Base-by-base conservation (phyloP, 2,888 invertebrate genomes). In the Sabellastarte sp. region DNA sequence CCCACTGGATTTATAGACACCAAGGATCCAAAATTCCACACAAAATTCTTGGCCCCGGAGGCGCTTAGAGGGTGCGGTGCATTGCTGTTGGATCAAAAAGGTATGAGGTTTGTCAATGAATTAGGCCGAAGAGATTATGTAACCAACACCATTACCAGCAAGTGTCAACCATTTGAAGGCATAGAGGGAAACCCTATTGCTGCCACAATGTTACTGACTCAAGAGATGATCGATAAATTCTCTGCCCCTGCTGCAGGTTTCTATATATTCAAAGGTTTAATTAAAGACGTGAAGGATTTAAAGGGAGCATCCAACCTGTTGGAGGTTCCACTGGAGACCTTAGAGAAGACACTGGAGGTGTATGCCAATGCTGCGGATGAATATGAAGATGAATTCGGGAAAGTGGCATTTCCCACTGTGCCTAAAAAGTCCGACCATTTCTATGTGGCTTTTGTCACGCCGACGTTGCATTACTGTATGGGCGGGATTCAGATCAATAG, bases 391-490 rank as follows among this genome's bases (percentile, higher is more conserved):
- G 61, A 63, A 41, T 70, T 67, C 58, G 66, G 67, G 1, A 70
- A 70, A 32, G 41, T 30, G 20, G 64, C 53, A n/a, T 70, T 70
- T 51, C 67, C 68, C 1, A 57, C 61, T n/a, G 28, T 55, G 15
- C 63, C 59, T 32, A 30, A 32, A 24, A 63, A 63, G 4, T 53
- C 61, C n/a, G 69, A 70, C 31, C 63, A 64, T 28, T 70, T 63
- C 60, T 65, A 53, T 32, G 20, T 70, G 15, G 64, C 69, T 2
- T 71, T 53, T 32, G 51, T 71, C 15, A 70, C 71, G 20, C 71
- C 71, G 3, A 59, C 67, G 2, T 52, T 71, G 3, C 71, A 71
- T 51, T 71, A 71, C 63, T 71, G 70, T 66, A 71, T 71, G 71
- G 71, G 71, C 32, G 71, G 71, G 20, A 32, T 71, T 3, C 50